phyloP scores from a whole-genome alignment of 2,113 vertebrate species.

The Forbesichthys agassizii region DNA sequence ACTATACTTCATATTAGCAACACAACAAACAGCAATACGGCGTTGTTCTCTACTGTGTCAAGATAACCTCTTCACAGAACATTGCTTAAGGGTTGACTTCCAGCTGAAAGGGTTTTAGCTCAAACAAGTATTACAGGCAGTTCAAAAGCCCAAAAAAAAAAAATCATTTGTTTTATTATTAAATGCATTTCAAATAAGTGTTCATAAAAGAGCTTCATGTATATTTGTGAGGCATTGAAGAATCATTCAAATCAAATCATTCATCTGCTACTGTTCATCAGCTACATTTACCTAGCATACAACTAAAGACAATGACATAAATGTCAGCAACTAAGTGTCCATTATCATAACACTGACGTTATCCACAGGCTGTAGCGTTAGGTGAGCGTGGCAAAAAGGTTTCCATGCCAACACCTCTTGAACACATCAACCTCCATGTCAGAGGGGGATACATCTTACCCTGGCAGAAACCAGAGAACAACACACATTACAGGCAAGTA shows the following conservation, averaged over 20 bases:
- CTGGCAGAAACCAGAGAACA: slow-evolving; percentile 65
- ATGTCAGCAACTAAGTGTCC: not conserved
- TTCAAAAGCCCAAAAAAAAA: not conserved
- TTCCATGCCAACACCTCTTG: slow-evolving; percentile 42
- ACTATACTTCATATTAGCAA: not conserved
- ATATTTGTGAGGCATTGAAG: too few species aligned
- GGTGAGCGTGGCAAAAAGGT: slow-evolving; percentile 9
- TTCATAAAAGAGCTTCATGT: too few species aligned
- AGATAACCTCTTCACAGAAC: too few species aligned
- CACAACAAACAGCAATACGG: too few species aligned
- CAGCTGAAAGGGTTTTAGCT: too few species aligned
- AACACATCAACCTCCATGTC: slow-evolving; percentile 67
- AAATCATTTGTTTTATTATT: not conserved
- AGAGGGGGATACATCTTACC: slow-evolving; percentile 68
- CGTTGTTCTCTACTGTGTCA: too few species aligned
- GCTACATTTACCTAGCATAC: not conserved
- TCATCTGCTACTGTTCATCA: not conserved
- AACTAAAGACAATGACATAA: not conserved
- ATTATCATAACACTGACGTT: too few species aligned
- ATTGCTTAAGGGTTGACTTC: too few species aligned
- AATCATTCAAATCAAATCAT: not conserved
- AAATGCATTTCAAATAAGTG: not conserved
- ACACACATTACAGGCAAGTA: slow-evolving; percentile 59
- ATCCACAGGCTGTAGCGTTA: slow-evolving; percentile 41
- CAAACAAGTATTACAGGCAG: too few species aligned